Base-by-base conservation (phyloP, 2,113 vertebrate genomes). In the Nannospalax galili region DNA sequence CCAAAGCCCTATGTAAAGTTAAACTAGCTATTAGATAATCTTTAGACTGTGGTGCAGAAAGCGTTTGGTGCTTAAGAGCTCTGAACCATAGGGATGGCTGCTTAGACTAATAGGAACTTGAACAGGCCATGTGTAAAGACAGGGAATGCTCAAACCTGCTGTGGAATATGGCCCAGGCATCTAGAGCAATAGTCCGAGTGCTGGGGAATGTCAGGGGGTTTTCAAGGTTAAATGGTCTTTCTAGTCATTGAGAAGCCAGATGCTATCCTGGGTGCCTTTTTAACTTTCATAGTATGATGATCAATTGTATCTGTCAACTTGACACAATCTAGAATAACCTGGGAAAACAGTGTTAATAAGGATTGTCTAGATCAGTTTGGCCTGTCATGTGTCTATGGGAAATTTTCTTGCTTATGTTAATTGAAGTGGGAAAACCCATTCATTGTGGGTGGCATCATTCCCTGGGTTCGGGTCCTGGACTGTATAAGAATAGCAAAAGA, bases 141-240 rank as follows among this genome's bases (percentile, higher is more conserved):
- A 10, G 19, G 60, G 1, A 24, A 48, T 6, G 14, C 1, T 12
- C 17, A 48, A 22, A 5, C 0, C 42, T 1, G 4, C 4, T 1
- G 40, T 73, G 10, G 58, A 67, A 17, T 62, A 12, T 0, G 20
- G 56, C 7, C 28, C 8, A 4, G 35, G 81, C 24, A 11, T 0
- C 1, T 17, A 67, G 20, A 7, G 1, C 16, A 28, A 20, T 0
- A 2, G 24, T 48, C 37, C 40, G 19, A 62, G 0, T 69, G 24
- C 19, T 80, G 4, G 24, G 65, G 16, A 65, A 80, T 8, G 10
- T 48, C 37, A 26, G 3, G 35, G 17, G 2, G 9, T 74, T 90
- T 91, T 64, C 79, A 73, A 56, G 16, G 14, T 22, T 20, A 40
- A 37, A 64, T 11, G 32, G 15, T 20, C 67, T 90, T 73, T 48